phyloP scores from a whole-genome alignment of 2,797 vertebrate genomes.

The Sebastes nivosus region DNA sequence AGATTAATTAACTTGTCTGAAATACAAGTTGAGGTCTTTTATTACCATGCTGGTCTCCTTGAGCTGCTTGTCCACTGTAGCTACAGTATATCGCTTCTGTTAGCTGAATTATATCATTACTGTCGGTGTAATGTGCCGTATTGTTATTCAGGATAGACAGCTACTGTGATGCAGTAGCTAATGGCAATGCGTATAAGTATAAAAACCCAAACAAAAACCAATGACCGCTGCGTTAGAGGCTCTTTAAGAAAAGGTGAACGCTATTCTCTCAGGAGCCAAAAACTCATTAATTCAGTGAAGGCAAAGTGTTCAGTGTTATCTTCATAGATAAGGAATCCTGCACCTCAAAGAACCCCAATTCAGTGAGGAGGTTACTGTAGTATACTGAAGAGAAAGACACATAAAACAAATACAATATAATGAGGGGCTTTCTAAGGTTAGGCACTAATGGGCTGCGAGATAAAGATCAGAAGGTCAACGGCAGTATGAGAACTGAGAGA shows the following conservation, averaged over 20 bases:
- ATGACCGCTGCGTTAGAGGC: not conserved
- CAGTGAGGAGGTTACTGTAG: constrained; percentile 26
- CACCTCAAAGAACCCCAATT: constrained; percentile 45
- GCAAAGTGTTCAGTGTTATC: constrained; percentile 48
- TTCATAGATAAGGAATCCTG: constrained; percentile 50
- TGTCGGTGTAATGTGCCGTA: not conserved
- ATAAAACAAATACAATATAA: constrained; percentile 52
- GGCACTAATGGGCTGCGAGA: constrained; percentile 49
- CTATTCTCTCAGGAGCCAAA: constrained; percentile 29
- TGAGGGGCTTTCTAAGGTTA: constrained; percentile 20
- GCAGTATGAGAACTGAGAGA: constrained; percentile 22
- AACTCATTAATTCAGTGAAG: constrained; percentile 58
- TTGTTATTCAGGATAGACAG: not conserved
- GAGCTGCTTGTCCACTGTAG: not conserved
- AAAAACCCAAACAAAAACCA: not conserved
- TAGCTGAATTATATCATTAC: not conserved
- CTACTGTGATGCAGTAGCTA: not conserved
- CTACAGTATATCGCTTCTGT: not conserved
- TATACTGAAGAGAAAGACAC: constrained; percentile 20
- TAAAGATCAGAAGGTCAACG: constrained; percentile 52
- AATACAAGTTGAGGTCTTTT: not conserved
- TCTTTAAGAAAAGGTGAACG: constrained; percentile 20
- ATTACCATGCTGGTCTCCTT: not conserved
- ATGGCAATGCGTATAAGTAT: not conserved
- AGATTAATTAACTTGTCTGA: not conserved